Conservation (phyloP, 2,113 vertebrate species). For the Phyllopteryx taeniolatus region DNA sequence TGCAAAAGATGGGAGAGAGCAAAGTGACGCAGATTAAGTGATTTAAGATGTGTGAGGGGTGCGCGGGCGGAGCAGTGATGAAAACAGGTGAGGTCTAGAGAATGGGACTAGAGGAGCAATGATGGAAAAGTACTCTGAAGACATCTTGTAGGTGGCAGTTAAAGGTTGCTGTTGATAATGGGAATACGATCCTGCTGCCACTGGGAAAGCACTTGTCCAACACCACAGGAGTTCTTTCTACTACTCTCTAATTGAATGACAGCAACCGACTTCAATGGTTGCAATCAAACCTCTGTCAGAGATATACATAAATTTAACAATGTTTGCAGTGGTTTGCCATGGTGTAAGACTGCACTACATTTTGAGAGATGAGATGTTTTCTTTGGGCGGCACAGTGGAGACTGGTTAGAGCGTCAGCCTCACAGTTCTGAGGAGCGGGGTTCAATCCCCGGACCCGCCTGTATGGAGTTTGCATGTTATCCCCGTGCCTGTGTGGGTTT, state of each 20-base stretch:
- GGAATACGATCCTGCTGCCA: conserved; percentile 47
- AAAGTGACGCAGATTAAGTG: conserved; percentile 38
- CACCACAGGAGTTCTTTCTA: conserved; percentile 33
- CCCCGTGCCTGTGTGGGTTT: no score
- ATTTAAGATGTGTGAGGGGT: conserved; percentile 33
- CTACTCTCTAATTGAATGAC: neutral
- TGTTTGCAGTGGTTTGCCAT: no score
- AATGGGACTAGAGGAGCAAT: neutral
- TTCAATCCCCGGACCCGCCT: no score
- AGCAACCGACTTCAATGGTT: no score
- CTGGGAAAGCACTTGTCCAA: conserved; percentile 61
- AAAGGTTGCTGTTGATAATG: conserved; percentile 35
- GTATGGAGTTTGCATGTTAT: no score
- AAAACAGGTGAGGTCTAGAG: conserved; percentile 26
- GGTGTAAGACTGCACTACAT: no score
- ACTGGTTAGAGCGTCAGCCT: no score
- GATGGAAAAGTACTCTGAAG: conserved; percentile 5
- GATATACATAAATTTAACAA: no score
- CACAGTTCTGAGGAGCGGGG: no score
- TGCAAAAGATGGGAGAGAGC: conserved; percentile 45
- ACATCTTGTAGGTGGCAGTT: conserved; percentile 26
- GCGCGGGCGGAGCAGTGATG: conserved; percentile 19
- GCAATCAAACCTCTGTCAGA: no score
- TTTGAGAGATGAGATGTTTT: no score
- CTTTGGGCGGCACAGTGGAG: no score